A percentile compares a stretch with the other conserved stretches of the same genome.
These are phyloP conservation scores for Noctilio leporinus DNA, from an alignment of 2,113 vertebrate genomes.

Conservation along the genomic window DNA sequence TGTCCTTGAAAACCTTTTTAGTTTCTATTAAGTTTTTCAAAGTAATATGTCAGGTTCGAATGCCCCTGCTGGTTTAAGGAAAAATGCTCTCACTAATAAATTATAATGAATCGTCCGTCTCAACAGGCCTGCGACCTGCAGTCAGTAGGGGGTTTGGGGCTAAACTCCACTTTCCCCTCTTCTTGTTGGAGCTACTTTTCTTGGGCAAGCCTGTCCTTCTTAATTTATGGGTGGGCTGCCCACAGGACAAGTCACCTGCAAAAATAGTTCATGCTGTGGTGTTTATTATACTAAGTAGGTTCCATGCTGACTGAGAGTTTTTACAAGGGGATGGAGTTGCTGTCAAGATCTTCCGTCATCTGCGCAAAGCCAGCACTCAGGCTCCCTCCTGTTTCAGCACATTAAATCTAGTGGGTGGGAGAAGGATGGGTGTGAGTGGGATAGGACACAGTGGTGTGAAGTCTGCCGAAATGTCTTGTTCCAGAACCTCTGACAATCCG, in stretches of 20 bases:
- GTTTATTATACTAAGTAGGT: conserved; percentile 89
- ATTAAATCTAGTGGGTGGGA: conserved; percentile 42
- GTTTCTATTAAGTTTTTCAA: conserved; percentile 66
- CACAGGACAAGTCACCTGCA: conserved; percentile 88
- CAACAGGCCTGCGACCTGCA: conserved; percentile 79
- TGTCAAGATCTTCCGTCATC: conserved; percentile 81
- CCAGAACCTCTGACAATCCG: neutral
- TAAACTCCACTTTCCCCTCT: conserved; percentile 76
- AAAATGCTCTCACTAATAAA: conserved; percentile 82
- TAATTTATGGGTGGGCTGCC: conserved; percentile 89
- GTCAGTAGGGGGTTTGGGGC: conserved; percentile 75
- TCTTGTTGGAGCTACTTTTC: conserved; percentile 72
- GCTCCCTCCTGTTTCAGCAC: conserved; percentile 76
- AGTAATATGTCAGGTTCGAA: conserved; percentile 72
- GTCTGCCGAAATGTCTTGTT: conserved; percentile 41
- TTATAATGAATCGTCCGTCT: conserved; percentile 82
- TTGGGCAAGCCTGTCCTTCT: conserved; percentile 76
- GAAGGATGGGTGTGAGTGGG: neutral
- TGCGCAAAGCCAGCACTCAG: conserved; percentile 70
- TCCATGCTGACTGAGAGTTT: conserved; percentile 81
- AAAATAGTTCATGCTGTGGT: conserved; percentile 87
- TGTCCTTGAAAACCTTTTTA: conserved; percentile 52
- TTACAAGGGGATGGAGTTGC: conserved; percentile 80
- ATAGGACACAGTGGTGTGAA: conserved; percentile 46
- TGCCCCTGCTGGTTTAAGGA: conserved; percentile 78